These are phyloP conservation scores for Ormia ochracea DNA, from an alignment of 2,888 invertebrate species.

Conservation along the genomic window DNA sequence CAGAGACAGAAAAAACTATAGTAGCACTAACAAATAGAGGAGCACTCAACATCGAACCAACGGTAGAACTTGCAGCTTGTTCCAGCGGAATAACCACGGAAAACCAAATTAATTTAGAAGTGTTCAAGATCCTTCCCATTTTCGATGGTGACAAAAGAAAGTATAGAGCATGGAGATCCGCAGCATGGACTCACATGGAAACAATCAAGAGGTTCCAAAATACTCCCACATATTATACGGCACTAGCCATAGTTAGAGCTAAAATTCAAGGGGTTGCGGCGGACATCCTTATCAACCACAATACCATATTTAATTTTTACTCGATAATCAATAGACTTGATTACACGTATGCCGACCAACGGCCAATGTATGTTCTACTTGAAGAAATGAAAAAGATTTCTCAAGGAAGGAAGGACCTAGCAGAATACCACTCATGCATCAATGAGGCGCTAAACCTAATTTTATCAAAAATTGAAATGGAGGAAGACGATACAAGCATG, in stretches of 20 bases:
- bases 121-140: slow-evolving; percentile 33
- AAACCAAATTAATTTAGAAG: slow-evolving; percentile 26
- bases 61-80: not conserved
- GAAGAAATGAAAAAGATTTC: slow-evolving; percentile 15
- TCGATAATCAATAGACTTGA: slow-evolving; percentile 26
- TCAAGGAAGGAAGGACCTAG: slow-evolving; percentile 4
- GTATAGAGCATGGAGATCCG: slow-evolving; percentile 25
- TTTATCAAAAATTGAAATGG: not conserved
- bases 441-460: not conserved
- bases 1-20: slow-evolving; percentile 15
- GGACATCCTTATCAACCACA: slow-evolving; percentile 17
- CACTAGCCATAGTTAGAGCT: slow-evolving; percentile 1
- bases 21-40: not conserved
- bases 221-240: slow-evolving; percentile 26
- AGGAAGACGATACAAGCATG: not conserved
- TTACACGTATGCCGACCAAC: slow-evolving; percentile 23
- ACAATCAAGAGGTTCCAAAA: not conserved
- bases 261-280: slow-evolving; percentile 7
- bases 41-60: slow-evolving; percentile 3
- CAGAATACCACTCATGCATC: not conserved
- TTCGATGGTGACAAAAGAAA: slow-evolving; percentile 6
- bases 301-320: slow-evolving; percentile 26
- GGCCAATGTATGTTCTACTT: slow-evolving; percentile 14
- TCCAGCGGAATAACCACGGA: slow-evolving; percentile 11
- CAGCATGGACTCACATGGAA: slow-evolving; percentile 8